Base-by-base conservation (phyloP, 2,888 invertebrate species). In the Caenorhabditis japonica region DNA sequence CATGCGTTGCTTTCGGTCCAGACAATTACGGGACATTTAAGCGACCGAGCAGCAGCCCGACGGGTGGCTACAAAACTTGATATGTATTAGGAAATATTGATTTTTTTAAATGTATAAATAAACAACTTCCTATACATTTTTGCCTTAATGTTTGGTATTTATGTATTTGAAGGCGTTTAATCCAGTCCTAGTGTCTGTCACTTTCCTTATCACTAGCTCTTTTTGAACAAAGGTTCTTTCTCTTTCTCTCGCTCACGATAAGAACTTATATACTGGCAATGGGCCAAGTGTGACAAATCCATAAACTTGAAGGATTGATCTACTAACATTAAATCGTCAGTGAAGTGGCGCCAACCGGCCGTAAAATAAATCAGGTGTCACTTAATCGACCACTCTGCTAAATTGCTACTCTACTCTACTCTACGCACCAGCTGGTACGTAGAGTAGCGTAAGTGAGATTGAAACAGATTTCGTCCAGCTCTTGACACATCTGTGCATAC, bases 341-440 rank as follows among this genome's bases (percentile, higher is more conserved):
- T 44, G 43, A 51, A 46, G 39, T 47, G 64, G 51, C 41, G 53
- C 62, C 10, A 21, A 47, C 55, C n/a, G n/a, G n/a, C n/a, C n/a
- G n/a, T n/a, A n/a, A n/a, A n/a, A 56, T 64, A 56, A 64, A 64
- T 64, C 64, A 64, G 64, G 64, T 49, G 56, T 49, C 64, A 64
- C 64, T 49, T 49, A 43, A 64, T 64, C 64, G 62, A 36, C 61
- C 53, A 62, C 44, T 23, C 21, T 19, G 4, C 39, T 21, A 19
- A 39, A 39, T 56, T 64, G 47, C 41, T 30, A 56, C 39, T 64
- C n/a, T n/a, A n/a, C n/a, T n/a, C n/a, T n/a, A n/a, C n/a, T n/a
- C n/a, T n/a, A n/a, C 34, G 55, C 56, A 36, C 64, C 64, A 64
- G 64, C 55, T 64, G 64, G 44, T 53, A 27, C n/a, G n/a, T n/a